A percentile compares a stretch with the other conserved stretches of the same genome.
phyloP scores from a whole-genome alignment of 1,140 invertebrate genomes.

The Brachionus rubens region DNA sequence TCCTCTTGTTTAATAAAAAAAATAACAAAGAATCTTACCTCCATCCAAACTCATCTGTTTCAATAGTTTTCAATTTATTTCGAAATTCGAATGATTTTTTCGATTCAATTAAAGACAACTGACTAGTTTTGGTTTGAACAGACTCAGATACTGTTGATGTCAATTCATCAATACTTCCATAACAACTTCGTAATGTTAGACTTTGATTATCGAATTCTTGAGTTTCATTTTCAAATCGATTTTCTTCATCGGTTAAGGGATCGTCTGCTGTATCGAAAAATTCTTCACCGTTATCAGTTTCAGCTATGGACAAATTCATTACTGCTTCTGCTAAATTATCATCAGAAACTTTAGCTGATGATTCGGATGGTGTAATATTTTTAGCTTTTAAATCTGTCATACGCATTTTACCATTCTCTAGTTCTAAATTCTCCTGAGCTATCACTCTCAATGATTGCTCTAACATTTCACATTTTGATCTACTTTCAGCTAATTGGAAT shows the following conservation, averaged over 20 bases:
- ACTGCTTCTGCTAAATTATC: neutral
- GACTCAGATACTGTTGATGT: neutral
- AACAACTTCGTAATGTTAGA: neutral
- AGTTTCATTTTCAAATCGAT: neutral
- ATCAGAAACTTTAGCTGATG: neutral
- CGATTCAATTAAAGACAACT: neutral
- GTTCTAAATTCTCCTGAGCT: constrained; percentile 39
- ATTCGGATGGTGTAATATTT: neutral
- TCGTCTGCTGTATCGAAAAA: constrained; percentile 37
- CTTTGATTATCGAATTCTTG: neutral
- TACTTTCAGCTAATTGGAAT: neutral
- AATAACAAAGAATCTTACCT: neutral
- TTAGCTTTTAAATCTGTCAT: neutral
- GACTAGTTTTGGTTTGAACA: neutral
- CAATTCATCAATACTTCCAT: neutral
- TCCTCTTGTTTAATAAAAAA: neutral
- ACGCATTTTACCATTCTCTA: constrained; percentile 5
- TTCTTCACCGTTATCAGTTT: constrained; percentile 12
- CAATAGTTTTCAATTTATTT: neutral
- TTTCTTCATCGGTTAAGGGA: neutral
- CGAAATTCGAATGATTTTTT: neutral
- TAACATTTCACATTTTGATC: constrained; percentile 27
- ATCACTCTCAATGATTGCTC: constrained; percentile 39
- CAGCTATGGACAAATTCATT: neutral
- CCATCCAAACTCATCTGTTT: constrained; percentile 23